Percentiles rank a stretch among this genome's conserved stretches.
phyloP scores from a whole-genome alignment of 2,888 invertebrate species.

The Tachina lurida region DNA sequence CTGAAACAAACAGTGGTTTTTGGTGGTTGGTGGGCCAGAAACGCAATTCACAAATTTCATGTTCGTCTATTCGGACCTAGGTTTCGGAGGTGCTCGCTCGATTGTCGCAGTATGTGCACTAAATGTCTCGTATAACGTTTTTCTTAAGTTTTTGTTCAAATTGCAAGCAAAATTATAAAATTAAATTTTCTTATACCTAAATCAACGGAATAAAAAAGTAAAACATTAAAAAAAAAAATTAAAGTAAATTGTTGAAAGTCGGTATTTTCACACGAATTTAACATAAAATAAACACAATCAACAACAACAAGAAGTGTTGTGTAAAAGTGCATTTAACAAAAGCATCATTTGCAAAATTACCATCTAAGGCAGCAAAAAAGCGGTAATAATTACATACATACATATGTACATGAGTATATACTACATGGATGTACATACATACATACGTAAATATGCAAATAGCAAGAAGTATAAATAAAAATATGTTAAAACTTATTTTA shows the following conservation, averaged over 20 bases:
- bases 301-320: constrained; percentile 24
- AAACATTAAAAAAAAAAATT: constrained; percentile 60
- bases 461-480: not conserved
- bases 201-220: constrained; percentile 46
- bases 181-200: constrained; percentile 49
- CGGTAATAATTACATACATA: constrained; percentile 33
- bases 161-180: constrained; percentile 62
- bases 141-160: constrained; percentile 74
- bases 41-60: constrained; percentile 83
- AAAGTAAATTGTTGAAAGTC: constrained; percentile 30
- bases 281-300: constrained; percentile 36
- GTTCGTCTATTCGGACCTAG: constrained; percentile 83
- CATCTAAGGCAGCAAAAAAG: constrained; percentile 35
- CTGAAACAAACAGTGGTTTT: constrained; percentile 69
- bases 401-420: not conserved
- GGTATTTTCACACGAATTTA: constrained; percentile 33
- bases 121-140: constrained; percentile 80
- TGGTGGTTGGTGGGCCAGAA: constrained; percentile 79
- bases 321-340: constrained; percentile 34
- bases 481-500: constrained; percentile 2
- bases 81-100: constrained; percentile 83
- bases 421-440: not conserved
- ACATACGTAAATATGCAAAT: not conserved
- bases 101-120: constrained; percentile 79
- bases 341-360: constrained; percentile 10